Conservation (phyloP, 2,888 invertebrate genomes). For the Anoncus sp. region DNA sequence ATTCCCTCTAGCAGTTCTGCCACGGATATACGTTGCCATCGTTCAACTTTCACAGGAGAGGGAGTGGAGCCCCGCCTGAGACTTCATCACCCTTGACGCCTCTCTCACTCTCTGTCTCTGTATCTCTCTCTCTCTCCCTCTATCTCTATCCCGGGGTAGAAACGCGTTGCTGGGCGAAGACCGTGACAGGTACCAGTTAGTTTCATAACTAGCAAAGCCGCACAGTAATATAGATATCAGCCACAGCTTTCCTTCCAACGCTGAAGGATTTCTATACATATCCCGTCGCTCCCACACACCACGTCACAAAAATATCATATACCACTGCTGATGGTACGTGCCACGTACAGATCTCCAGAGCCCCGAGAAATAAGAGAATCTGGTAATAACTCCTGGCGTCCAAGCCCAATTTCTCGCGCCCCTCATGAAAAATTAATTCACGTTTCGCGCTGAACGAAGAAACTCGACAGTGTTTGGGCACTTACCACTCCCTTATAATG, state of each 20-base stretch:
- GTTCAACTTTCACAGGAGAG: constrained; percentile 43
- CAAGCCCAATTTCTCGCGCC: constrained; percentile 41
- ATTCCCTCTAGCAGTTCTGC: constrained; percentile 29
- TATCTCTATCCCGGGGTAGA: constrained; percentile 33
- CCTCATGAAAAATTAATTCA: constrained; percentile 63
- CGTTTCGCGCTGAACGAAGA: constrained; percentile 29
- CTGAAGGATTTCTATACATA: constrained; percentile 14
- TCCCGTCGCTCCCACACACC: constrained; percentile 32
- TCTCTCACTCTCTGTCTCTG: not conserved
- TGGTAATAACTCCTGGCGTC: constrained; percentile 42
- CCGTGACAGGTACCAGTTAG: constrained; percentile 66
- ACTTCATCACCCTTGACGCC: constrained; percentile 49
- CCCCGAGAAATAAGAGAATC: constrained; percentile 37
- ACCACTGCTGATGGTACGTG: constrained; percentile 1
- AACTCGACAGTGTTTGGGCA: constrained; percentile 9
- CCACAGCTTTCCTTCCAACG: constrained; percentile 32
- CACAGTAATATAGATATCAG: constrained; percentile 78
- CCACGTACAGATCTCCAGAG: constrained; percentile 16
- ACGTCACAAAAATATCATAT: constrained; percentile 60
- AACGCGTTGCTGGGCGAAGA: constrained; percentile 44
- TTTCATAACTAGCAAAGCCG: constrained; percentile 81
- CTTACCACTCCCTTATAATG: constrained; percentile 33
- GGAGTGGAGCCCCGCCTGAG: constrained; percentile 24
- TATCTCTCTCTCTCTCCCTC: too few species aligned
- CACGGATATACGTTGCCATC: constrained; percentile 28